Base-by-base conservation (phyloP, 2,797 vertebrate species). In the Melanotaenia boesemani region DNA sequence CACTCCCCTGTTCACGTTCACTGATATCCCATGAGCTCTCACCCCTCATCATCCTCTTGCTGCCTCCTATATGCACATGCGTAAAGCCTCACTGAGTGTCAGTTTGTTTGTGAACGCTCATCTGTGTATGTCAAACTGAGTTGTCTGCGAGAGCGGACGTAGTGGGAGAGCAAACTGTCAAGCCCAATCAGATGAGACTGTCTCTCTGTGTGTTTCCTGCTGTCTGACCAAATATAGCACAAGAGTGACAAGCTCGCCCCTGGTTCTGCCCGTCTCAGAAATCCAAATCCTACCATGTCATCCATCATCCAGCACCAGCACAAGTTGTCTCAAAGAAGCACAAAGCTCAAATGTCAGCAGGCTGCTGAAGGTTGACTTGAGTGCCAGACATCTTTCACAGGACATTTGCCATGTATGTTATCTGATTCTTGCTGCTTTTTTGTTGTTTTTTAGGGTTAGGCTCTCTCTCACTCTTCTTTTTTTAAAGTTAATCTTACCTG, bases 161-260 rank as follows among this genome's bases (percentile, higher is more conserved):
- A 74, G 79, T 72, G 76, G 67, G 73, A 83, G 73, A 87, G 81
- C 62, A 60, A 82, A 72, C 90, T 94, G 93, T 94, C 93, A 91
- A 69, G 76, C 74, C 78, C 41, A 61, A 93, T 94, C 91, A 93
- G 88, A 84, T 74, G 20, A 80, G 46, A 88, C 75, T 55, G 80
- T 76, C 82, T 89, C 79, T 85, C 77, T 79, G 64, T 44, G 64
- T 44, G 82, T 88, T 87, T 90, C 88, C 85, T 88, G 86, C 86
- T 83, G 91, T 91, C 90, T 73, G 74, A 86, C 88, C 91, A 86
- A 93, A 94, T 94, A 92, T 93, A 93, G 91, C 82, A 67, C 20
- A 39, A 3, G 83, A 87, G 86, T 88, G 89, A 92, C 89, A 88
- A 81, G 65, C 84, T 76, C 67, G 82, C 82, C 84, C 57, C 78